Conservation (phyloP, 2,888 invertebrate genomes). For the Bedellia somnulentella region DNA sequence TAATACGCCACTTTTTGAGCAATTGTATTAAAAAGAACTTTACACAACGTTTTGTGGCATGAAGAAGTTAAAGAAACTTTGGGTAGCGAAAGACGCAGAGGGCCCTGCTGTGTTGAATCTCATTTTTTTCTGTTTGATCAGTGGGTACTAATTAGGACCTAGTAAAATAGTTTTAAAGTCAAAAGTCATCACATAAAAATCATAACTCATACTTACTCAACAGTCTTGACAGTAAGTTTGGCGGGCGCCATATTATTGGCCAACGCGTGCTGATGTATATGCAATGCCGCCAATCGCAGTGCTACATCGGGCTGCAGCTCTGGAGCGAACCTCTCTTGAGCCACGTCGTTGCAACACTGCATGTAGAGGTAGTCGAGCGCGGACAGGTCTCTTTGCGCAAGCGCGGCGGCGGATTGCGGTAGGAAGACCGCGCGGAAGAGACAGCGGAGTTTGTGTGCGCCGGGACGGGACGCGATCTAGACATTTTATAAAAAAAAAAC, state of each 20-base stretch:
- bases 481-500: slow-evolving; percentile 3
- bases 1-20: too few species aligned
- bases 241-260: slow-evolving; percentile 77
- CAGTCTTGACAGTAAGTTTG: slow-evolving; percentile 81
- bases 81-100: too few species aligned
- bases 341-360: slow-evolving; percentile 93
- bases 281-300: slow-evolving; percentile 81
- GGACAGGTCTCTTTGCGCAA: slow-evolving; percentile 80
- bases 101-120: too few species aligned
- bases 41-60: too few species aligned
- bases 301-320: slow-evolving; percentile 85
- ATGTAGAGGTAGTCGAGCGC: slow-evolving; percentile 88
- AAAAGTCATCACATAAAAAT: not conserved
- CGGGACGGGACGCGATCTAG: slow-evolving; percentile 88
- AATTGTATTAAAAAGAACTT: too few species aligned
- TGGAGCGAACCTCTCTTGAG: slow-evolving; percentile 86
- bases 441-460: slow-evolving; percentile 87
- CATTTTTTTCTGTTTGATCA: too few species aligned
- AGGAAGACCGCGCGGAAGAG: slow-evolving; percentile 89
- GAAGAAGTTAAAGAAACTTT: too few species aligned
- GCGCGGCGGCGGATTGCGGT: slow-evolving; percentile 80
- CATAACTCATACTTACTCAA: slow-evolving; percentile 74
- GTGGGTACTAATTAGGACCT: not conserved
- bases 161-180: slow-evolving; percentile 1
- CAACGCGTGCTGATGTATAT: slow-evolving; percentile 87